Conservation (phyloP, 1,140 invertebrate species). For the Formica exsecta region DNA sequence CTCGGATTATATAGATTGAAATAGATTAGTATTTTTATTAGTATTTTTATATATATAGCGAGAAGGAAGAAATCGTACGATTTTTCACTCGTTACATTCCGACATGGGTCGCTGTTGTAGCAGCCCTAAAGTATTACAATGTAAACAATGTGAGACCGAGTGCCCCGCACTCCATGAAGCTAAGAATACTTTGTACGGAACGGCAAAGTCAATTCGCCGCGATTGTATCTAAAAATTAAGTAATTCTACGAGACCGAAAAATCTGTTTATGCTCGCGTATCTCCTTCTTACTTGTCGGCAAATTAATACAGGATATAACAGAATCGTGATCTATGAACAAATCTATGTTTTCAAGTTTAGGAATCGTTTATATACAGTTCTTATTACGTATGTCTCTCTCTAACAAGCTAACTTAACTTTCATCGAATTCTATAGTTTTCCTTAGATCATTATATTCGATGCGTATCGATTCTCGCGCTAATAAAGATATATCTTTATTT, state of each 20-base stretch:
- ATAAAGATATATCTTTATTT: not conserved
- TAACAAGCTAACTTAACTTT: not conserved
- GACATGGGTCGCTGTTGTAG: not conserved
- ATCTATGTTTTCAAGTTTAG: not conserved
- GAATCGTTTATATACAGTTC: not conserved
- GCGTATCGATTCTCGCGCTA: conserved; percentile 11
- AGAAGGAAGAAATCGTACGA: not conserved
- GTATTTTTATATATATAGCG: too few relatives aligned
- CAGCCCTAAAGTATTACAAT: conserved; percentile 35
- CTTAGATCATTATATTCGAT: conserved; percentile 34
- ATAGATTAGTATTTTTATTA: too few relatives aligned
- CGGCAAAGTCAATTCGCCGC: conserved; percentile 68
- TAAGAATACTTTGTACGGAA: conserved; percentile 33
- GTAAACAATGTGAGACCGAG: conserved; percentile 45
- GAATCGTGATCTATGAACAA: not conserved
- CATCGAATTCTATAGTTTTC: not conserved
- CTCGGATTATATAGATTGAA: not conserved
- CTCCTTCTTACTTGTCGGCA: not conserved
- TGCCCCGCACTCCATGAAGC: conserved; percentile 62
- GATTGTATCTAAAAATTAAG: conserved; percentile 44
- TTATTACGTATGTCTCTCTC: conserved; percentile 21
- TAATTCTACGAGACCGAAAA: conserved; percentile 40
- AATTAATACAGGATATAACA: conserved; percentile 50
- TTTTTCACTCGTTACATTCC: not conserved
- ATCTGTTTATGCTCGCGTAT: not conserved